Conservation (phyloP, 1,140 invertebrate genomes). For the Mercenaria mercenaria region DNA sequence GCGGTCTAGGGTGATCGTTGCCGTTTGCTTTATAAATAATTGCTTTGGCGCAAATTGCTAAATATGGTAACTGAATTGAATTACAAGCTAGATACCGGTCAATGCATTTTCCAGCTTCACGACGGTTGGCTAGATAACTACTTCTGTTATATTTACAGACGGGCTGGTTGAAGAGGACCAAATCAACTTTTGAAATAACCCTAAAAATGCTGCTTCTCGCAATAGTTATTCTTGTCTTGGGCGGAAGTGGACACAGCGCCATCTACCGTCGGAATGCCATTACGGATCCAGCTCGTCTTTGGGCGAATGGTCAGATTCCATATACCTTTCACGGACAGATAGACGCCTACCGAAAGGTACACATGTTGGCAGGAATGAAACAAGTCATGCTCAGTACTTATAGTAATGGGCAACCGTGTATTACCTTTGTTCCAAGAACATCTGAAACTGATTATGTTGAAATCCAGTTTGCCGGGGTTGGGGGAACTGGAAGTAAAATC, state of each 20-base stretch:
- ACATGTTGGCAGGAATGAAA: slow-evolving; percentile 33
- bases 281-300: slow-evolving; percentile 5
- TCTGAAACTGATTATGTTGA: slow-evolving; percentile 31
- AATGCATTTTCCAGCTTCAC: not conserved
- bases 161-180: not conserved
- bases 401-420: slow-evolving; percentile 9
- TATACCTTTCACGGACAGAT: slow-evolving; percentile 26
- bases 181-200: not conserved
- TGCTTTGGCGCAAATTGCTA: too few relatives aligned
- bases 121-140: slow-evolving; percentile 2
- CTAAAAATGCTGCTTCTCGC: not conserved
- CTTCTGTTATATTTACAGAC: slow-evolving; percentile 15
- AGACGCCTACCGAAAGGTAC: slow-evolving; percentile 41
- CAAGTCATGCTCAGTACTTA: slow-evolving; percentile 44
- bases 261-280: not conserved
- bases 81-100: too few relatives aligned
- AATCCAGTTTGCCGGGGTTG: not conserved
- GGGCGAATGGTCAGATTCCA: slow-evolving; percentile 27
- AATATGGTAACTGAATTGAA: too few relatives aligned
- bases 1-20: too few relatives aligned
- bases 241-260: not conserved
- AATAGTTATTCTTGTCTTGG: not conserved
- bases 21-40: too few relatives aligned
- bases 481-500: not conserved
- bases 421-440: slow-evolving; percentile 20